These are phyloP conservation scores for Diaperis boleti DNA, from an alignment of 2,888 invertebrate genomes.

Conservation along the genomic window DNA sequence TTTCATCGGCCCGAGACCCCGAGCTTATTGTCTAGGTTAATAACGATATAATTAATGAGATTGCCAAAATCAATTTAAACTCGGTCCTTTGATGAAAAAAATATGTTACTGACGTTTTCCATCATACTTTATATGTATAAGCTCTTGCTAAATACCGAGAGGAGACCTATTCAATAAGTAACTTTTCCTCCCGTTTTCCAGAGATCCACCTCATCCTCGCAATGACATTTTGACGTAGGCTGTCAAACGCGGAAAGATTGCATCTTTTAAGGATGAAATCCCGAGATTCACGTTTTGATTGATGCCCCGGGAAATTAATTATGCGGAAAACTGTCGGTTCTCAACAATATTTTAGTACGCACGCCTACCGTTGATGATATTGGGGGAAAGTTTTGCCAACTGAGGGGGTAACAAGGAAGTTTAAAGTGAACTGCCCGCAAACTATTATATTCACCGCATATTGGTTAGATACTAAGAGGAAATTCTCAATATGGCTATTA, in stretches of 20 bases:
- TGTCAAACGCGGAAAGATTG: slow-evolving; percentile 31
- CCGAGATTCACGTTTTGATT: slow-evolving; percentile 20
- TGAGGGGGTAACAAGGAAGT: too few relatives aligned
- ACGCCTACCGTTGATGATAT: not conserved
- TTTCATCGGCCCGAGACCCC: too few relatives aligned
- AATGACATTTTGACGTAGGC: slow-evolving; percentile 23
- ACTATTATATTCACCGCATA: too few relatives aligned
- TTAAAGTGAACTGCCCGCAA: slow-evolving; percentile 17
- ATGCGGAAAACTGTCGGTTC: slow-evolving; percentile 28
- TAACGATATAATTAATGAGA: slow-evolving; percentile 26
- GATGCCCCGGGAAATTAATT: slow-evolving; percentile 34
- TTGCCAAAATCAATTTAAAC: slow-evolving; percentile 19
- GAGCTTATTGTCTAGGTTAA: slow-evolving; percentile 12
- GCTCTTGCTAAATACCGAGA: too few relatives aligned
- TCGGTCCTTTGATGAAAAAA: slow-evolving; percentile 7
- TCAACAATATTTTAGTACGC: slow-evolving; percentile 14
- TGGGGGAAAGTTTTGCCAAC: too few relatives aligned
- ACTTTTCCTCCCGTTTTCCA: slow-evolving; percentile 19
- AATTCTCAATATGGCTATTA: too few relatives aligned
- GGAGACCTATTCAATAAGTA: too few relatives aligned
- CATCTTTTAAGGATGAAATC: slow-evolving; percentile 22
- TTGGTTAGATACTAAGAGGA: too few relatives aligned
- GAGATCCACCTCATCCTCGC: slow-evolving; percentile 3
- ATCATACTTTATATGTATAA: not conserved
- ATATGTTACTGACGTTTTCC: slow-evolving; percentile 1